These are phyloP conservation scores for Lutraria rhynchaena DNA, from an alignment of 1,140 invertebrate genomes.

Conservation along the genomic window DNA sequence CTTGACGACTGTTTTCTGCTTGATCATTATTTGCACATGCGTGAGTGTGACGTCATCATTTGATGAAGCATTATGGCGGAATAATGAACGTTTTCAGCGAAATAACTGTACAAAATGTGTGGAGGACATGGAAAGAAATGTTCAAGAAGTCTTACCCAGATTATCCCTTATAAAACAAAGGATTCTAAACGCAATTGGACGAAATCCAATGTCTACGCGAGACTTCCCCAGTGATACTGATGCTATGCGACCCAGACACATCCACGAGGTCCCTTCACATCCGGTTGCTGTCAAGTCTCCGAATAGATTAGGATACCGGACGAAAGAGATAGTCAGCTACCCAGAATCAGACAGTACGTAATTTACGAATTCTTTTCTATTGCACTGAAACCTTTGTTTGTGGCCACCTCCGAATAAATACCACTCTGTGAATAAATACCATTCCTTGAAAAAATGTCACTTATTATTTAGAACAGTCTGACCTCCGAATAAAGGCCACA, in stretches of 20 bases:
- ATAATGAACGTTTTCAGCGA: neutral
- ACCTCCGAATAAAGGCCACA: no score
- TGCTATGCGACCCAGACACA: neutral
- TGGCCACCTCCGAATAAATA: no score
- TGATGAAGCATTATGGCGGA: constrained; percentile 12
- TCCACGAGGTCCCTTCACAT: neutral
- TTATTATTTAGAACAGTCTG: no score
- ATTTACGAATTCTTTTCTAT: neutral
- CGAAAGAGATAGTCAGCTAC: constrained; percentile 17
- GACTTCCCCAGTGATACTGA: neutral
- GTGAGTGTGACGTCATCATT: neutral
- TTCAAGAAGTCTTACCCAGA: constrained; percentile 14
- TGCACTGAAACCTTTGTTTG: no score
- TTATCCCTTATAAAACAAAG: constrained; percentile 15
- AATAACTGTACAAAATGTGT: constrained; percentile 10
- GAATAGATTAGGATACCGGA: neutral
- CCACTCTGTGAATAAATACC: no score
- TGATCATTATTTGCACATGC: neutral
- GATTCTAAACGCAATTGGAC: constrained; percentile 24
- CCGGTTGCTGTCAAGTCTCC: neutral
- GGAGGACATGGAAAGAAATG: constrained; percentile 1
- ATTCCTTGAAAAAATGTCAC: no score
- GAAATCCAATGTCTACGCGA: neutral
- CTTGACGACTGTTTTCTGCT: neutral
- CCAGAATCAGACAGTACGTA: constrained; percentile 2